phyloP scores from a whole-genome alignment of 2,113 vertebrate species.

The Todiramphus saurophagus region DNA sequence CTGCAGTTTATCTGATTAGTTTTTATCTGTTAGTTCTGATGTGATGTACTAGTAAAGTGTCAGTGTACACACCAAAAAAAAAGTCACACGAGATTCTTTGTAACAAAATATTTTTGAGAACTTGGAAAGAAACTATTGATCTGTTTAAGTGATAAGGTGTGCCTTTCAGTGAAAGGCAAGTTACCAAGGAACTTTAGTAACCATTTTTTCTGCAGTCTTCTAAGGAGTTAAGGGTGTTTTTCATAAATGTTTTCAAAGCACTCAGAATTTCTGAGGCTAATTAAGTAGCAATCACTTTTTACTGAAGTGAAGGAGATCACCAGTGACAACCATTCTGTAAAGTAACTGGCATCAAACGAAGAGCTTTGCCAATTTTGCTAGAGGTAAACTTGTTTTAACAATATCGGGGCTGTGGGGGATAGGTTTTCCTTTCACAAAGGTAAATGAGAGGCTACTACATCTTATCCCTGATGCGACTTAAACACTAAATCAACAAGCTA shows the following conservation, averaged over 20 bases:
- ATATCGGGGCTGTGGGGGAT: rapidly evolving
- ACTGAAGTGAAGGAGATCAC: background rate
- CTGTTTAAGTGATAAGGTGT: background rate
- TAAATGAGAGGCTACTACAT: background rate
- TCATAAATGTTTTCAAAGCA: background rate
- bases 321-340: background rate
- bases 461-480: background rate
- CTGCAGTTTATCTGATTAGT: background rate
- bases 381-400: background rate
- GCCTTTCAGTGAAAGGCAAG: background rate
- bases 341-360: rapidly evolving
- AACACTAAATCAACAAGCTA: no score
- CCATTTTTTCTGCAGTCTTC: background rate
- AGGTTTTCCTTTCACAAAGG: background rate
- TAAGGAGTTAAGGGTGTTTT: background rate
- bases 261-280: background rate
- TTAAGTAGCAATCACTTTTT: background rate
- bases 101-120: background rate
- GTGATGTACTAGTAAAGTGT: background rate
- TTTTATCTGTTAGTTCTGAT: background rate
- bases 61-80: background rate
- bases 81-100: background rate
- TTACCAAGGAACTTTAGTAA: background rate
- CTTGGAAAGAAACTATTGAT: background rate
- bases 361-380: background rate